These are phyloP conservation scores for Sinocyclocheilus anshuiensis DNA, from an alignment of 2,113 vertebrate species.

Conservation along the genomic window DNA sequence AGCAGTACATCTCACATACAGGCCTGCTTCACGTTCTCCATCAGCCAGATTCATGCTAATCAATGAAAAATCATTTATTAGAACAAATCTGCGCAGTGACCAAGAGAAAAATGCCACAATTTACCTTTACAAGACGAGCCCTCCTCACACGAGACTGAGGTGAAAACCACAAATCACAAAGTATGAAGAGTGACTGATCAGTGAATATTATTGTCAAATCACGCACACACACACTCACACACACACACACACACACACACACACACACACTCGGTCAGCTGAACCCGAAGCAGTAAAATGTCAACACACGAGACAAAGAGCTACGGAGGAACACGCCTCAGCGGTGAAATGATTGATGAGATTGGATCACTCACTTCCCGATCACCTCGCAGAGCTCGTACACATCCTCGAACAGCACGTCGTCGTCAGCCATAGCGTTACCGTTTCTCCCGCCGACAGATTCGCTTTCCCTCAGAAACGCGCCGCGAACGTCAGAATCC, in stretches of 20 bases:
- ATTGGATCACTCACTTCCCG: constrained; percentile 87
- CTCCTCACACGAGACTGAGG: not conserved
- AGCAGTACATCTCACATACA: constrained; percentile 25
- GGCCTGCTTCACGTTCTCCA: not conserved
- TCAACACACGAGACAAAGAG: constrained; percentile 18
- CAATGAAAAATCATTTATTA: constrained; percentile 22
- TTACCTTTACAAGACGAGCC: not conserved
- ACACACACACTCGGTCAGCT: constrained; percentile 6
- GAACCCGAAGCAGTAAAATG: constrained; percentile 21
- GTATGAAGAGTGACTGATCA: not conserved
- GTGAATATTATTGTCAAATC: not conserved
- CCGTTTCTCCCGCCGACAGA: constrained; percentile 69
- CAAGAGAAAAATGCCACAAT: not conserved
- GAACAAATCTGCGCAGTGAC: not conserved
- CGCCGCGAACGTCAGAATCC: constrained; percentile 58
- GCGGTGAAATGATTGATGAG: not conserved
- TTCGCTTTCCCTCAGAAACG: constrained; percentile 54
- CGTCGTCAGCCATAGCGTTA: constrained; percentile 92
- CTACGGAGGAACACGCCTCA: not conserved
- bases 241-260: not conserved
- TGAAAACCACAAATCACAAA: not conserved
- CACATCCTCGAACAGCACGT: constrained; percentile 97
- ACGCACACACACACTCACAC: not conserved
- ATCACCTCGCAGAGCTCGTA: constrained; percentile 99
- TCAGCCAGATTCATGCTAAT: constrained; percentile 12